Evolutionary conservation across 2,888 invertebrate genomes (phyloP), one percentile per base, ranked within the genome.

Genomic region (Lomographa bimaculata): DNA sequence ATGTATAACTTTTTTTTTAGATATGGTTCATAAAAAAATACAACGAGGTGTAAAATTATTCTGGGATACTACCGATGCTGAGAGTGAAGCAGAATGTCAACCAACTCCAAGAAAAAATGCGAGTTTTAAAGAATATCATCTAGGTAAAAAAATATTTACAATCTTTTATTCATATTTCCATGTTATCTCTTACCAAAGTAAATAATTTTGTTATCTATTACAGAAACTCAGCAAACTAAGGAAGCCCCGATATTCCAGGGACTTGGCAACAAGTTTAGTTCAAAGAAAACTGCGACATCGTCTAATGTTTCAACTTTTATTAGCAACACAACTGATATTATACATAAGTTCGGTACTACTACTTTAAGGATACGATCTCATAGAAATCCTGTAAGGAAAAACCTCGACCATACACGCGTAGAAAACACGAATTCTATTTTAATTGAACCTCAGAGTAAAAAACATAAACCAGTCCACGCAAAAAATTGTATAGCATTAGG

Each of bases 21-120:
- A n/a, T n/a, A n/a, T n/a, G n/a, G n/a, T n/a, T n/a, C n/a, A n/a
- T n/a, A n/a, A n/a, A n/a, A n/a, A n/a, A n/a, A n/a, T n/a, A 2
- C 54, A 60, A 12, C 66, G 46, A 25, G 56, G 56, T 41, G 64
- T 60, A 0, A 79, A 69, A 54, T 61, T 67, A 5, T 84, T 82
- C 59, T 83, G 82, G 85, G 79, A 80, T 24, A 79, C n/a, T n/a
- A n/a, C 75, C 9, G 85, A 85, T 52, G 62, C 60, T 27, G 85
- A 85, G 54, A 84, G 76, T 70, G 84, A 84, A 45, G 52, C 57
- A 2, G 83, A 82, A 36, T 54, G 49, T 36, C 37, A 48, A 29
- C 44, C 47, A 10, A 37, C 50, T 29, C 16, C 39, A n/a, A 44
- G 49, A 11, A 59, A 37, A 35, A 46, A 39, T 26, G n/a, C 3